A percentile compares a stretch with the other conserved stretches of the same genome.
phyloP scores from a whole-genome alignment of 1,140 invertebrate species.

The Panagrolaimus sp. region DNA sequence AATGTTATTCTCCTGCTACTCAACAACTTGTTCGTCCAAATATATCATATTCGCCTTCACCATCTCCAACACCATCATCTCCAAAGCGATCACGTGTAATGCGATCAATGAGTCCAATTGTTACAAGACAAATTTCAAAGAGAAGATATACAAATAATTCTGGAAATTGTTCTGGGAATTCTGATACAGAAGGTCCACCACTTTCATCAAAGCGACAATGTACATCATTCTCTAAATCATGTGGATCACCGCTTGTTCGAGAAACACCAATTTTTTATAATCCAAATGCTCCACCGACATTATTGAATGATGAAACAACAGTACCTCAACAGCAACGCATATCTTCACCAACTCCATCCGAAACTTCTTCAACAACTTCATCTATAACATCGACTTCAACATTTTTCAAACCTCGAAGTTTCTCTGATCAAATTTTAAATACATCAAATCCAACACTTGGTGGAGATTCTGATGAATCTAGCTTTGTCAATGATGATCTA shows the following conservation, averaged over 20 bases:
- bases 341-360: neutral
- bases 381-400: neutral
- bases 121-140: constrained; percentile 45
- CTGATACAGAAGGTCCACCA: constrained; percentile 26
- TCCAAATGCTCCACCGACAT: neutral
- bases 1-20: constrained; percentile 46
- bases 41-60: constrained; percentile 44
- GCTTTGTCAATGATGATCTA: no score
- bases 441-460: no score
- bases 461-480: no score
- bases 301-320: neutral
- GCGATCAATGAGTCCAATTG: constrained; percentile 43
- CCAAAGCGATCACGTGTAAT: constrained; percentile 38
- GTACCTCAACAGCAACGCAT: neutral
- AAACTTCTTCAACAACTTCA: neutral
- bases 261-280: neutral
- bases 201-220: constrained; percentile 10
- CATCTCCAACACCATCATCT: constrained; percentile 4
- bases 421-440: no score
- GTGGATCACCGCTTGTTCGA: neutral
- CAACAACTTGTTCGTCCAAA: constrained; percentile 40
- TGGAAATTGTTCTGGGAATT: constrained; percentile 40
- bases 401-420: no score
- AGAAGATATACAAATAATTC: constrained; percentile 34
- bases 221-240: neutral